A percentile compares a stretch with the other conserved stretches of the same genome.
Evolutionary conservation across 2,888 invertebrate species (phyloP).

Genomic region (Monopis laevigella): DNA sequence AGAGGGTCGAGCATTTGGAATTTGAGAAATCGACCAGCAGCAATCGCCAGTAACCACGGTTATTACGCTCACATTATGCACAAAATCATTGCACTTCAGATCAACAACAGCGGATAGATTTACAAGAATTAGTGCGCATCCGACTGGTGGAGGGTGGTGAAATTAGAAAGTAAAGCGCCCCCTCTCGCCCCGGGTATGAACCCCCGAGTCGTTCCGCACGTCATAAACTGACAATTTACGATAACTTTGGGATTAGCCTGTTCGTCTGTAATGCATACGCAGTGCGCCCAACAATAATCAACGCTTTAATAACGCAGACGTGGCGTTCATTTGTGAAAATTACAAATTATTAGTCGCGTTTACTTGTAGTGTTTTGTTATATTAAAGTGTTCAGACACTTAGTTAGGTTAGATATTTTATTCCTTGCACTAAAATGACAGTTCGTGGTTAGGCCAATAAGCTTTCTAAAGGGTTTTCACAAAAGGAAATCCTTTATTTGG

Average conservation of each 20-base stretch:
- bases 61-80: not conserved
- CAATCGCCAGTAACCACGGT: too few relatives aligned
- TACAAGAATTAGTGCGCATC: slow-evolving; percentile 65
- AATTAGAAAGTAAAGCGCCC: slow-evolving; percentile 59
- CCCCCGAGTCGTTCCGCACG: slow-evolving; percentile 52
- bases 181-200: slow-evolving; percentile 18
- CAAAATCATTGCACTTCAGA: not conserved
- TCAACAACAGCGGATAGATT: slow-evolving; percentile 28
- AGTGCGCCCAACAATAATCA: not conserved
- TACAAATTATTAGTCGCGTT: too few relatives aligned
- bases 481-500: too few relatives aligned
- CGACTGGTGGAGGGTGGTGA: slow-evolving; percentile 56
- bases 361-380: too few relatives aligned
- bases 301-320: not conserved
- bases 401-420: too few relatives aligned
- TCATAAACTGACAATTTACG: slow-evolving; percentile 70
- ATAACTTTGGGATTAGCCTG: slow-evolving; percentile 67
- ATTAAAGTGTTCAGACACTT: too few relatives aligned
- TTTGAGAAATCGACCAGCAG: too few relatives aligned
- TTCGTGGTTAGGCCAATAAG: too few relatives aligned
- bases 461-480: too few relatives aligned
- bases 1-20: too few relatives aligned
- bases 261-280: slow-evolving; percentile 63
- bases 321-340: not conserved
- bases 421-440: too few relatives aligned